phyloP scores from a whole-genome alignment of 2,797 vertebrate species.

The Paramormyrops hopkinsi region DNA sequence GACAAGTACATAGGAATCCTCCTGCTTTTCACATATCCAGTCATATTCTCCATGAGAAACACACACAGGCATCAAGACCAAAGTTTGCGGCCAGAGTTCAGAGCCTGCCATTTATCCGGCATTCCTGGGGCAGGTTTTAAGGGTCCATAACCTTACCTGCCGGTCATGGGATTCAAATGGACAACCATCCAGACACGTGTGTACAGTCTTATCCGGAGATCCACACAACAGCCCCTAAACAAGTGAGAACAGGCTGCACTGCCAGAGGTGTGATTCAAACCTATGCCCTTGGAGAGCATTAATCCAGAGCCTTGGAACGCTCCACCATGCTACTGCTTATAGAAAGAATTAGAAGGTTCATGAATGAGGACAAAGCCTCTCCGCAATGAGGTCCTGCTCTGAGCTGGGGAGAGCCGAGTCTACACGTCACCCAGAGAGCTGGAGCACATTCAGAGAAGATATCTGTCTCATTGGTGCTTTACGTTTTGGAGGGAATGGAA shows the following conservation, averaged over 20 bases:
- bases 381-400: not conserved
- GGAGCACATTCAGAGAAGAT: not conserved
- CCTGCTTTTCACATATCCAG: not conserved
- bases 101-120: not conserved
- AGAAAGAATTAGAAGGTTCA: not conserved
- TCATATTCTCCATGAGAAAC: not conserved
- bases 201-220: not conserved
- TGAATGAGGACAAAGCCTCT: not conserved
- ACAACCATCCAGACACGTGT: not conserved
- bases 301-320: not conserved
- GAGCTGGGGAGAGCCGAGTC: not conserved
- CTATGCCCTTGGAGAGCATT: not conserved
- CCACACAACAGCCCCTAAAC: not conserved
- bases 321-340: not conserved
- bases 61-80: not conserved
- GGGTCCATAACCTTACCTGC: not conserved
- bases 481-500: not conserved
- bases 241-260: not conserved
- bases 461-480: not conserved
- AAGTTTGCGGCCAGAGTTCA: not conserved
- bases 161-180: not conserved
- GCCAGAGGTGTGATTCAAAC: not conserved
- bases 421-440: not conserved
- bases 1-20: not conserved
- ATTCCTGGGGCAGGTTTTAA: not conserved